Conservation (phyloP, 1,140 invertebrate species). For the Leptinotarsa undecemlineata region DNA sequence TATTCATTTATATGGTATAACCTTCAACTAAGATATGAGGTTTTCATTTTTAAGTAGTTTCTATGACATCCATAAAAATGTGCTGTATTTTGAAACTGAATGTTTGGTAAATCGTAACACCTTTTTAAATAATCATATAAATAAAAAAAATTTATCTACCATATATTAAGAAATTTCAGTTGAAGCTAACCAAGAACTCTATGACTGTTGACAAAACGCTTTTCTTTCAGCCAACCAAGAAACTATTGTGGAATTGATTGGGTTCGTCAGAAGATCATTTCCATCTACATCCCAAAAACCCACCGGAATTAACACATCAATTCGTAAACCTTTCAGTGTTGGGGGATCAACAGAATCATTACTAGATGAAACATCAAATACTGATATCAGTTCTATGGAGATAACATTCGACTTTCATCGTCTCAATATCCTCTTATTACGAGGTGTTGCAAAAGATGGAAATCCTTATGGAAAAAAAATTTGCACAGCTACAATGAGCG, state of each 20-base stretch:
- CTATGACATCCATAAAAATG: too few relatives aligned
- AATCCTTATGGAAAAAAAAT: conserved; percentile 81
- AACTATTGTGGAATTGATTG: conserved; percentile 89
- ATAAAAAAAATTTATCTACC: too few relatives aligned
- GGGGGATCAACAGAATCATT: conserved; percentile 40
- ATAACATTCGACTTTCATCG: conserved; percentile 91
- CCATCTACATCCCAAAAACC: conserved; percentile 56
- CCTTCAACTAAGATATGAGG: too few relatives aligned
- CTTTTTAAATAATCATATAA: too few relatives aligned
- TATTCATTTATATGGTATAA: too few relatives aligned
- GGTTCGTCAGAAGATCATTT: conserved; percentile 79
- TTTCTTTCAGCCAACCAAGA: conserved; percentile 82
- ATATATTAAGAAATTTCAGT: too few relatives aligned
- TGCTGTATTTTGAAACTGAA: too few relatives aligned
- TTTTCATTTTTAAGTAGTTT: too few relatives aligned
- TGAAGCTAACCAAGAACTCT: too few relatives aligned
- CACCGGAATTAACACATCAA: conserved; percentile 20
- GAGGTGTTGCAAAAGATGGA: conserved; percentile 75
- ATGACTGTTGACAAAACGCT: too few relatives aligned
- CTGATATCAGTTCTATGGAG: conserved; percentile 62
- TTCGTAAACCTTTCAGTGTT: conserved; percentile 23
- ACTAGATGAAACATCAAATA: conserved; percentile 40
- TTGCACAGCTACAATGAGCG: conserved; percentile 88
- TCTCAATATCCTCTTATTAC: conserved; percentile 82
- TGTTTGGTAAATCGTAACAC: too few relatives aligned